Conservation (phyloP, 2,113 vertebrate genomes). For the Eonycteris spelaea region DNA sequence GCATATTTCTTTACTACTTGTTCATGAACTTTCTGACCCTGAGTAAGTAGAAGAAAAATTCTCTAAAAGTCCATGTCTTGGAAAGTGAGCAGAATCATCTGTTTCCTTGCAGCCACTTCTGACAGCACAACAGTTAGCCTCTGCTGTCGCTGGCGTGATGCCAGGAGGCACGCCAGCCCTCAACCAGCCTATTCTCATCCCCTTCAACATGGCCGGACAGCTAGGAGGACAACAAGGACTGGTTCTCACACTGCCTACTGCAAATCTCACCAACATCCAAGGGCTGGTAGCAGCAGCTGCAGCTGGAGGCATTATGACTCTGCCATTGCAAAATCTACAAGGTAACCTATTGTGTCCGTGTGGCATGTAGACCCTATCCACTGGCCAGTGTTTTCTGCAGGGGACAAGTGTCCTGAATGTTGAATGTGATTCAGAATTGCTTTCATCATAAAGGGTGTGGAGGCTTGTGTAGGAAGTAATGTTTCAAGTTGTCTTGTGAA, state of each 20-base stretch:
- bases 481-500: background rate
- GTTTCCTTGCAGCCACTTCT: conserved; percentile 90
- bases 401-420: background rate
- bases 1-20: background rate
- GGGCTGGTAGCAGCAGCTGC: conserved; percentile 98
- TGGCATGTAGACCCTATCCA: background rate
- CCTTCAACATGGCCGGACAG: conserved; percentile 97
- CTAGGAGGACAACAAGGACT: conserved; percentile 97
- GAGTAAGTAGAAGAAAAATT: background rate
- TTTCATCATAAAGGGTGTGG: background rate
- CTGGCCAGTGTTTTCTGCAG: background rate
- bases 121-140: conserved; percentile 96
- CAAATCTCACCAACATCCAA: conserved; percentile 95
- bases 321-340: conserved; percentile 99
- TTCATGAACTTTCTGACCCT: background rate
- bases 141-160: conserved; percentile 95
- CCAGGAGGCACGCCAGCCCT: conserved; percentile 92
- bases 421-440: background rate
- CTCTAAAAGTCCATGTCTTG: background rate
- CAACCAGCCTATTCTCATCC: conserved; percentile 98
- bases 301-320: conserved; percentile 98
- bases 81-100: conserved; percentile 53
- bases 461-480: background rate
- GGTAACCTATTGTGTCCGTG: conserved; percentile 81
- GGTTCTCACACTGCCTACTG: conserved; percentile 96